Conservation (phyloP, 2,888 invertebrate genomes). For the Monoplex corrugatus region DNA sequence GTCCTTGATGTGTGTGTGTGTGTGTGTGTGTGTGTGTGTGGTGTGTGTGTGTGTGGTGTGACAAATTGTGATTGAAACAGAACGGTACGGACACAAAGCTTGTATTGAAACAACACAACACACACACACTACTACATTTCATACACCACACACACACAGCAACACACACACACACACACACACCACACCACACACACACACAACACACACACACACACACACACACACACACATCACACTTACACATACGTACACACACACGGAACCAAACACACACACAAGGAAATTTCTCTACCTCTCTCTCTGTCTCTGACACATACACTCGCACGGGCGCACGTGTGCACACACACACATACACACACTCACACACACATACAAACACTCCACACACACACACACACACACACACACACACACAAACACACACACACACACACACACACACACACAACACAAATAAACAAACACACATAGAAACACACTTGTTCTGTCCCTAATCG, state of each 20-base stretch:
- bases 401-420: slow-evolving; percentile 40
- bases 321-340: background rate
- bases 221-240: background rate
- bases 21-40: background rate
- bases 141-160: too few species aligned
- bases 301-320: too few species aligned
- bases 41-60: background rate
- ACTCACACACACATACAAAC: slow-evolving; percentile 40
- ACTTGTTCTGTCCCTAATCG: background rate
- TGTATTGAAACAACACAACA: too few species aligned
- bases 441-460: background rate
- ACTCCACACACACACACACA: slow-evolving; percentile 38
- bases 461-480: slow-evolving; percentile 30
- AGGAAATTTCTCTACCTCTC: too few species aligned
- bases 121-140: too few species aligned
- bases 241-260: slow-evolving; percentile 28
- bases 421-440: slow-evolving; percentile 35
- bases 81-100: too few species aligned
- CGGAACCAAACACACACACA: background rate
- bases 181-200: too few species aligned
- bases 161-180: too few species aligned
- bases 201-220: slow-evolving; percentile 31
- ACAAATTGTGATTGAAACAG: too few species aligned
- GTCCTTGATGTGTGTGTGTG: background rate
- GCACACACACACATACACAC: slow-evolving; percentile 34